Evolutionary conservation across 2,113 vertebrate species (phyloP).

Genomic region (Limnothrissa miodon): DNA sequence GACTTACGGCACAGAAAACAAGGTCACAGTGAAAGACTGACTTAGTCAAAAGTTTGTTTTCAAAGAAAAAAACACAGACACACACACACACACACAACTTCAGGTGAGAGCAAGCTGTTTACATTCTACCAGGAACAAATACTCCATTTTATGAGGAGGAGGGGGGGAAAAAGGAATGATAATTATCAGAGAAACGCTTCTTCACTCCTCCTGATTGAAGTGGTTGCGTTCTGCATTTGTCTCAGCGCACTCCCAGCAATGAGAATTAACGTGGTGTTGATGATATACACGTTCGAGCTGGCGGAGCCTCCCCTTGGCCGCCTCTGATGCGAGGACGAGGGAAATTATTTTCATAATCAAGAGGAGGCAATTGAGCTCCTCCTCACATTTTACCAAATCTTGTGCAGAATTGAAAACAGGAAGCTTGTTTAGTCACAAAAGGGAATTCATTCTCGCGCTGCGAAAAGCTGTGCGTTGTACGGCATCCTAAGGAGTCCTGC

Average conservation of each 20-base stretch:
- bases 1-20: background rate
- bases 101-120: constrained; percentile 7
- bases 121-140: constrained; percentile 8
- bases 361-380: constrained; percentile 38
- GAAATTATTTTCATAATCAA: constrained; percentile 49
- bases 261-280: constrained; percentile 42
- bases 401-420: constrained; percentile 37
- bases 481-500: background rate
- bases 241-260: constrained; percentile 21
- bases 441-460: constrained; percentile 40
- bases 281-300: constrained; percentile 36
- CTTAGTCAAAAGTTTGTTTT: background rate
- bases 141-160: constrained; percentile 11
- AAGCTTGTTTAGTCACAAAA: constrained; percentile 38
- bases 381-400: constrained; percentile 27
- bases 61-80: background rate
- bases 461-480: background rate
- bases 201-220: constrained; percentile 35
- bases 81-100: background rate
- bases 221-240: constrained; percentile 36
- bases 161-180: background rate
- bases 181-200: constrained; percentile 13
- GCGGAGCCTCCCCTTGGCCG: constrained; percentile 17
- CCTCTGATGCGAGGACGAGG: constrained; percentile 42
- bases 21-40: background rate